Percentiles rank a stretch among this genome's conserved stretches.
These are phyloP conservation scores for Rhincodon typus DNA, from an alignment of 2,797 vertebrate species.

Conservation along the genomic window DNA sequence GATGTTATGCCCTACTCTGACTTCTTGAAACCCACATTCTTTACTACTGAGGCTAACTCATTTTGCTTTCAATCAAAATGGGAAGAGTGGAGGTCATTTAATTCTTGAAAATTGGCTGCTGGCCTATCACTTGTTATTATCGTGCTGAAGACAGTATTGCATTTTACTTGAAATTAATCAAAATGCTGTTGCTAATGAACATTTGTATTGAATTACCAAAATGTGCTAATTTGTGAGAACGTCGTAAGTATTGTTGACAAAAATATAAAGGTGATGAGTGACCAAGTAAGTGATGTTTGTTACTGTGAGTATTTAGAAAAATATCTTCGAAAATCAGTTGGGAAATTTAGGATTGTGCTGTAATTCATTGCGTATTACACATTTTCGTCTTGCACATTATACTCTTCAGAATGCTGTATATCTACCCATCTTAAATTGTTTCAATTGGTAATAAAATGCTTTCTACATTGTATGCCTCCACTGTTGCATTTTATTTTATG, in stretches of 20 bases:
- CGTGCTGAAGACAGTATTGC: not conserved
- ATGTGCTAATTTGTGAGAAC: not conserved
- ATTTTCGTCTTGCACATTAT: not conserved
- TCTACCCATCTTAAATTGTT: not conserved
- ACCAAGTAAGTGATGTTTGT: not conserved
- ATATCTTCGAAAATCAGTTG: not conserved
- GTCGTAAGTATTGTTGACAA: not conserved
- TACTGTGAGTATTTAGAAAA: not conserved
- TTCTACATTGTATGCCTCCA: not conserved
- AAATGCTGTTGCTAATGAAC: not conserved
- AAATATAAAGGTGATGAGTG: not conserved
- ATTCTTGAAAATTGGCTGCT: not conserved
- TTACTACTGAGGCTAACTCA: not conserved
- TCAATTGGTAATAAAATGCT: not conserved
- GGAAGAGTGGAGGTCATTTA: not conserved
- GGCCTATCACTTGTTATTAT: not conserved
- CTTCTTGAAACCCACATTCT: not conserved
- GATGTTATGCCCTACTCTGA: not conserved
- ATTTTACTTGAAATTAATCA: not conserved
- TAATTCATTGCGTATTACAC: not conserved
- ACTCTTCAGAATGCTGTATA: not conserved
- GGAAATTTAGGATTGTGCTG: not conserved
- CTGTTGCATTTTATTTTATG: not conserved
- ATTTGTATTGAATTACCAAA: not conserved
- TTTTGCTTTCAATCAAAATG: not conserved